phyloP scores from a whole-genome alignment of 2,888 invertebrate species.

The Phragmatobia fuliginosa region DNA sequence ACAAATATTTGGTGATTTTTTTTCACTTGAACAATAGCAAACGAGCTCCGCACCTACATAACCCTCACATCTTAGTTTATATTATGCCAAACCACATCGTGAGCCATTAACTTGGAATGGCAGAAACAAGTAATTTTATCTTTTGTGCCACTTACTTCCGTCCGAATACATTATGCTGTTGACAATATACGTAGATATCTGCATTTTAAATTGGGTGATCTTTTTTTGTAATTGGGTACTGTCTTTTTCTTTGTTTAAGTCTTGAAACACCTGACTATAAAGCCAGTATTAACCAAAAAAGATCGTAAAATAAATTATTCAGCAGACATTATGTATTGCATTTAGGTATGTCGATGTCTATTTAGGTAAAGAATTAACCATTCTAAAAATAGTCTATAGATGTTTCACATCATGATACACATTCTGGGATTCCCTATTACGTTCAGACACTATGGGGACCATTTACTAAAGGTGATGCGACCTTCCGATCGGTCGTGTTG shows the following conservation, averaged over 20 bases:
- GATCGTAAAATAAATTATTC: not conserved
- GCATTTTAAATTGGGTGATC: slow-evolving; percentile 40
- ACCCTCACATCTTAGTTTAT: slow-evolving; percentile 74
- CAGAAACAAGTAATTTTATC: slow-evolving; percentile 80
- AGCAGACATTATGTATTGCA: not conserved
- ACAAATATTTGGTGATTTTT: not conserved
- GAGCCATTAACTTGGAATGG: slow-evolving; percentile 74
- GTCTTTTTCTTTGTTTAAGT: slow-evolving; percentile 1
- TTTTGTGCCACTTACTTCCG: slow-evolving; percentile 74
- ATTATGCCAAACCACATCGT: slow-evolving; percentile 75
- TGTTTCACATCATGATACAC: no score
- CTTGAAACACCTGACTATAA: not conserved
- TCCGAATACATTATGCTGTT: slow-evolving; percentile 74
- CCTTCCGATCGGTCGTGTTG: no score
- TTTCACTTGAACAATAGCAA: not conserved
- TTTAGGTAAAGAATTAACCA: not conserved
- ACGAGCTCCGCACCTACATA: slow-evolving; percentile 52
- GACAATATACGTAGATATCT: slow-evolving; percentile 42
- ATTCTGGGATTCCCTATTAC: no score
- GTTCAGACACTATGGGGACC: no score
- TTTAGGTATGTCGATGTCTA: not conserved
- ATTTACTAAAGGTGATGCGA: no score
- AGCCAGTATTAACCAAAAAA: not conserved
- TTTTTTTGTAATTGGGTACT: slow-evolving; percentile 20
- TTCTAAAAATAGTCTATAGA: no score